Percentiles rank a stretch among this genome's conserved stretches.
Conservation (phyloP, 2,797 vertebrate species). For the Limnodromus scolopaceus region DNA sequence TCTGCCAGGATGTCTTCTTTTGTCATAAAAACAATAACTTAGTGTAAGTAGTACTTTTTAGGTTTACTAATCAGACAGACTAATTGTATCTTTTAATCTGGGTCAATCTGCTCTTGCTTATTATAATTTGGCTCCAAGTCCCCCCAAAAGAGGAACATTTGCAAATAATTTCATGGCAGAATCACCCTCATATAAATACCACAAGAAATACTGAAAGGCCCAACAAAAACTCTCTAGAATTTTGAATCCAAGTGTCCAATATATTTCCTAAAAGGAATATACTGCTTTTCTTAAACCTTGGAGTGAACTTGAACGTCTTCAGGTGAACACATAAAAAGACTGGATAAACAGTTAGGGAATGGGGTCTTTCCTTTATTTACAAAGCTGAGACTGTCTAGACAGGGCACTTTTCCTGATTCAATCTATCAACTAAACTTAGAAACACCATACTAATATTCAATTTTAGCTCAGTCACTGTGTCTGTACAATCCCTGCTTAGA, state of each 20-base stretch:
- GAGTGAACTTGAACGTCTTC: background rate
- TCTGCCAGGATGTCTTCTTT: conserved; percentile 77
- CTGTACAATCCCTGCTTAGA: conserved; percentile 24
- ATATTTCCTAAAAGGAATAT: conserved; percentile 5
- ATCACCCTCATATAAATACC: conserved; percentile 67
- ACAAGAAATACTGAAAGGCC: conserved; percentile 10
- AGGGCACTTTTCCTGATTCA: background rate
- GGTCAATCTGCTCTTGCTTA: conserved; percentile 84
- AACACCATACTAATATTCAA: background rate
- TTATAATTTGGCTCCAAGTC: conserved; percentile 79
- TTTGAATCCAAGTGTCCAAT: background rate
- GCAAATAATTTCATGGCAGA: conserved; percentile 77
- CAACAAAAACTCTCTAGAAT: background rate
- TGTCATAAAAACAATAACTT: conserved; percentile 84
- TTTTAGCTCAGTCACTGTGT: background rate
- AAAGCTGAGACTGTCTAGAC: conserved; percentile 9
- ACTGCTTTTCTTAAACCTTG: background rate
- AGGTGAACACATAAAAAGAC: background rate
- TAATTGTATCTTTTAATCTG: conserved; percentile 88
- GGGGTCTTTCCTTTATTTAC: background rate
- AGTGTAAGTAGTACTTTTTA: conserved; percentile 81
- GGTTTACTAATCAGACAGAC: conserved; percentile 83
- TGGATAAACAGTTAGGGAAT: background rate
- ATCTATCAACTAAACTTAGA: background rate
- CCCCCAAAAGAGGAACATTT: conserved; percentile 66